phyloP scores from a whole-genome alignment of 2,797 vertebrate genomes.

The Tachyglossus aculeatus region DNA sequence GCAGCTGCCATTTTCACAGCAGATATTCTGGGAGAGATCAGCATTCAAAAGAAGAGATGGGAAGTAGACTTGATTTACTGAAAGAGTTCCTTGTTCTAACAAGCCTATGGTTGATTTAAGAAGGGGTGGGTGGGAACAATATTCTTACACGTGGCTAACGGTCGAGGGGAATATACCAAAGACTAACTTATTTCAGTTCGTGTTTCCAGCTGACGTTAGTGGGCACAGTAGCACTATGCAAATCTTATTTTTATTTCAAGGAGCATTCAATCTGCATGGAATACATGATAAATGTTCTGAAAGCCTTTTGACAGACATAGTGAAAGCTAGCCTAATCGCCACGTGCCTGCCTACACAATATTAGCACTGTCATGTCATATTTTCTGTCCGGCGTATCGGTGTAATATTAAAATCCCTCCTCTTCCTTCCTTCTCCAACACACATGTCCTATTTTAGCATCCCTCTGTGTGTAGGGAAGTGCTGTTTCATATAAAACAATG shows the following conservation, averaged over 20 bases:
- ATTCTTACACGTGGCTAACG: no score
- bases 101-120: no score
- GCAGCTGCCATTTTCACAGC: neutral
- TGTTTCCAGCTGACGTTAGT: neutral
- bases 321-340: neutral
- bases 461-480: no score
- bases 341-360: accelerated
- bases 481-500: neutral
- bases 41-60: no score
- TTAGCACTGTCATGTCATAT: neutral
- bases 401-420: neutral
- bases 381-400: neutral
- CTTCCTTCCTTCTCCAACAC: neutral
- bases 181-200: no score
- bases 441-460: neutral
- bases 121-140: neutral
- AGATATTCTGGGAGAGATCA: neutral
- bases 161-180: no score
- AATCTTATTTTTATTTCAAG: neutral
- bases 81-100: neutral
- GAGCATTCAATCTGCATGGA: neutral
- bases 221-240: neutral
- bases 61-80: neutral
- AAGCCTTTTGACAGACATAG: neutral
- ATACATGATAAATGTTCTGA: neutral